These are phyloP conservation scores for Pseudonaja textilis DNA, from an alignment of 2,113 vertebrate species.

Conservation along the genomic window DNA sequence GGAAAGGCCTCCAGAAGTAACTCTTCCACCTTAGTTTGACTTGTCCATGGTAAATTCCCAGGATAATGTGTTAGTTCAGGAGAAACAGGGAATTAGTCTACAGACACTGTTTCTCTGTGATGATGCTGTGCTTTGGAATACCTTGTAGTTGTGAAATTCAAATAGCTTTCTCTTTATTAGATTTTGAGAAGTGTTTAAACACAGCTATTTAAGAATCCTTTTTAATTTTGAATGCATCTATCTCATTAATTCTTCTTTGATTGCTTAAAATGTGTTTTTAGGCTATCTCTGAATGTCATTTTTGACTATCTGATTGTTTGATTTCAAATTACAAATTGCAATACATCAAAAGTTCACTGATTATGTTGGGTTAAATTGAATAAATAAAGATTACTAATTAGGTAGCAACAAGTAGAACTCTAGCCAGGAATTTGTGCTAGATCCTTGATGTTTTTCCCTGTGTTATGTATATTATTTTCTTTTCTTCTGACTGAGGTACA, in stretches of 20 bases:
- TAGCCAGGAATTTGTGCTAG: neutral
- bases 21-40: neutral
- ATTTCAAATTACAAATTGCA: neutral
- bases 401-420: neutral
- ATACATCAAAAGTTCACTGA: neutral
- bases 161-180: neutral
- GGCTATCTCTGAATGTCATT: neutral
- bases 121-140: neutral
- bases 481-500: neutral
- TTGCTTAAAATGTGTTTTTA: neutral
- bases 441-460: neutral
- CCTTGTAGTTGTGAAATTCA: neutral
- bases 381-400: neutral
- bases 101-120: neutral
- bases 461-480: neutral
- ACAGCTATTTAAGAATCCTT: neutral
- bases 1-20: neutral
- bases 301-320: neutral
- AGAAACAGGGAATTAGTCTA: neutral
- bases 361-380: neutral
- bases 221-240: neutral
- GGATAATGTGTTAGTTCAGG: neutral
- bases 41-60: neutral
- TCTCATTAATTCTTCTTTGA: neutral
- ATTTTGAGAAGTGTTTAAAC: neutral